phyloP scores from a whole-genome alignment of 2,888 invertebrate species.

The Drosophila crucigera region DNA sequence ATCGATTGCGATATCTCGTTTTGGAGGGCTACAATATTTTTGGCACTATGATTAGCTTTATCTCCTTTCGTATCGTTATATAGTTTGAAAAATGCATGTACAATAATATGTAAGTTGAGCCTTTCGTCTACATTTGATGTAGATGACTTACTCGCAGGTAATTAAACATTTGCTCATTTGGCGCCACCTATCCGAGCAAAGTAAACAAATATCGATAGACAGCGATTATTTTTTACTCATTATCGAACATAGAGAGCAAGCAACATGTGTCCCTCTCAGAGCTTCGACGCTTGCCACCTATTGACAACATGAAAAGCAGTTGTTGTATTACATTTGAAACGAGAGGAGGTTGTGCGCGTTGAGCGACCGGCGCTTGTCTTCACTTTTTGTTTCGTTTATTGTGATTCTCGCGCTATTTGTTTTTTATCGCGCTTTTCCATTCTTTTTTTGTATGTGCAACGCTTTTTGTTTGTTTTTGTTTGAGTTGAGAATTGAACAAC shows the following conservation, averaged over 20 bases:
- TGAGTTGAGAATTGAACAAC: slow-evolving; percentile 15
- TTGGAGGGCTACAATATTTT: not conserved
- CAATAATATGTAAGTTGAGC: not conserved
- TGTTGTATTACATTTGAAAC: slow-evolving; percentile 41
- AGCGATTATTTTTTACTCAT: not conserved
- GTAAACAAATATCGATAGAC: slow-evolving; percentile 6
- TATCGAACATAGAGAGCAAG: slow-evolving; percentile 8
- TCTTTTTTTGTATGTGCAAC: slow-evolving; percentile 3
- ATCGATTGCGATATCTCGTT: not conserved
- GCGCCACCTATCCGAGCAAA: not conserved
- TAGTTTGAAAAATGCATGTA: too few species aligned
- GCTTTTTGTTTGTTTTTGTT: slow-evolving; percentile 40
- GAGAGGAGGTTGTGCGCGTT: slow-evolving; percentile 16
- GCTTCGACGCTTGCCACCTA: slow-evolving; percentile 10
- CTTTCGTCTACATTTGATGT: too few species aligned
- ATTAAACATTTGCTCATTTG: not conserved
- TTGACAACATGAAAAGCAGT: slow-evolving; percentile 33
- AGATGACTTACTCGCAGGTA: not conserved
- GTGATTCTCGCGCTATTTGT: slow-evolving; percentile 33
- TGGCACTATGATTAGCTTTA: not conserved
- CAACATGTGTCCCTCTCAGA: slow-evolving; percentile 13
- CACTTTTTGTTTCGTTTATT: slow-evolving; percentile 35
- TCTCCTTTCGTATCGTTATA: not conserved
- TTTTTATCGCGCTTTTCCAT: slow-evolving; percentile 12
- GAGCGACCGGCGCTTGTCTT: slow-evolving; percentile 18